Evolutionary conservation across 2,113 vertebrate species (phyloP), one percentile per base, ranked within the genome.

Genomic region (Sigmodon hispidus): DNA sequence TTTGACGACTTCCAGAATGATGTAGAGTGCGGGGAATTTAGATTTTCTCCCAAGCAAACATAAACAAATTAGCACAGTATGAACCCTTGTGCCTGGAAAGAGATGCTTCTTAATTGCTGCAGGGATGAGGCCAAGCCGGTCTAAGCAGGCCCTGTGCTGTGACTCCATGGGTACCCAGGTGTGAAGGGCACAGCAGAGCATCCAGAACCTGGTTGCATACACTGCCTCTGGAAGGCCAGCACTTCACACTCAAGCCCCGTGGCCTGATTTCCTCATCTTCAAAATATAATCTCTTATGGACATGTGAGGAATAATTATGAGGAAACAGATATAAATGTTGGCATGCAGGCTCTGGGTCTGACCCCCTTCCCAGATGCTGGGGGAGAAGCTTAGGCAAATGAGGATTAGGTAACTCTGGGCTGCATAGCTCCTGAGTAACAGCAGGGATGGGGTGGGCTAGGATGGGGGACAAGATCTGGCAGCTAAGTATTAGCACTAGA

Each of bases 181-280:
- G 1, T 2, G 0, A 12, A 79, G 75, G 59, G 9, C 31, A 31
- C 3, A 0, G 7, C 69, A 36, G 31, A 59, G 75, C 22, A 7
- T 21, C 1, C 15, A 5, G n/a, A 36, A 2, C 45, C 13, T 80
- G 15, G 3, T 0, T 50, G 36, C 0, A 0, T 15, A 5, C 40
- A 24, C 45, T 9, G 3, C 10, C 69, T 70, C 17, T 50, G 10
- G 4, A 36, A 87, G 40, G 36, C 77, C 19, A 79, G 73, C 57
- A 67, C 48, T 31, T 13, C 45, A 22, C 13, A 11, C 10, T 6
- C 45, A n/a, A 31, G 2, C 1, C 34, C 26, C 61, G 10, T 2
- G 11, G 11, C 24, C 43, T 57, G 40, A 72, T 76, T 5, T 59
- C 57, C 40, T 90, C n/a, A 19, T 67, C 57, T 81, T 45, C 81